Conservation (phyloP, 2,113 vertebrate species). For the Mus musculus region DNA sequence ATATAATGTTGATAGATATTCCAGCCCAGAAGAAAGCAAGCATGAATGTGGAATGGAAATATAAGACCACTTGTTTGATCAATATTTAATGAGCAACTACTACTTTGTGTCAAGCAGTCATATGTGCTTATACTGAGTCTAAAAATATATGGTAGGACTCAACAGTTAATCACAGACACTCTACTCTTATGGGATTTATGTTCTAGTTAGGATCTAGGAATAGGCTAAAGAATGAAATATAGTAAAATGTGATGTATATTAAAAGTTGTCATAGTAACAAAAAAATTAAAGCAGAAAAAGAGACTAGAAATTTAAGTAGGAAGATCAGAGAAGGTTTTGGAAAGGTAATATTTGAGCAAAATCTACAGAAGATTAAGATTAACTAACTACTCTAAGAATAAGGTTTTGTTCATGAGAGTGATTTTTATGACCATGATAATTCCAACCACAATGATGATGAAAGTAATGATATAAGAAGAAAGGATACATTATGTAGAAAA, state of each 20-base stretch:
- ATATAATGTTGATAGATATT: not conserved
- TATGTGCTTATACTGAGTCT: not conserved
- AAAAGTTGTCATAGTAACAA: not conserved
- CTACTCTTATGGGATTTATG: not conserved
- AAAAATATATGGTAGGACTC: not conserved
- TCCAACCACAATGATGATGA: conserved; percentile 21
- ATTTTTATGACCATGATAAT: not conserved
- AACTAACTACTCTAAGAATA: not conserved
- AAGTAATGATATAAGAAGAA: not conserved
- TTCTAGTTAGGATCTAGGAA: not conserved
- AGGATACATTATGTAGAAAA: not conserved
- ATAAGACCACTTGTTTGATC: not conserved
- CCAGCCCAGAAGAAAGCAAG: not conserved
- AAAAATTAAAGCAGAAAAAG: not conserved
- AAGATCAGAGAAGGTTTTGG: not conserved
- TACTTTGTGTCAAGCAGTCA: not conserved
- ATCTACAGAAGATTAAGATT: not conserved
- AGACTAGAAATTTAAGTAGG: conserved; percentile 30
- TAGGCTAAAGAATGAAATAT: not conserved
- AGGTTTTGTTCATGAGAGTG: conserved; percentile 5
- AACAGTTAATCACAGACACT: not conserved
- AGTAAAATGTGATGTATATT: not conserved
- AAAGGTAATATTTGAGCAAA: not conserved
- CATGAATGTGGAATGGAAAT: not conserved
- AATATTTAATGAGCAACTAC: not conserved